These are phyloP conservation scores for Dolichomitus sp. DNA, from an alignment of 2,888 invertebrate species.

Conservation along the genomic window DNA sequence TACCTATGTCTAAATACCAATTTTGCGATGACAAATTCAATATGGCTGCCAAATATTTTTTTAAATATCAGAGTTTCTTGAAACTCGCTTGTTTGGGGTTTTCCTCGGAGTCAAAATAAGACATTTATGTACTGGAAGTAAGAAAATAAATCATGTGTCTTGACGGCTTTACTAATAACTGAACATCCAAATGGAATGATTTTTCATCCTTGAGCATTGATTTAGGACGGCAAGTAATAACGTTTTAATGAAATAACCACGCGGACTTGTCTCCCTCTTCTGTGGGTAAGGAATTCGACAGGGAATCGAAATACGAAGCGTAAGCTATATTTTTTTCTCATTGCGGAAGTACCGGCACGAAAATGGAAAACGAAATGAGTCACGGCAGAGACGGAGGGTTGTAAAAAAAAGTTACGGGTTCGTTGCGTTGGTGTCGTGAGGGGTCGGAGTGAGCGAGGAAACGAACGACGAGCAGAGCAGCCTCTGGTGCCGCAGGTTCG, in stretches of 20 bases:
- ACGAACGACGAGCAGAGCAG: constrained; percentile 16
- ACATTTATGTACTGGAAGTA: too few relatives aligned
- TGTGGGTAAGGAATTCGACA: background rate
- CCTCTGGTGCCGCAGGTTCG: constrained; percentile 32
- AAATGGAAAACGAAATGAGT: constrained; percentile 35
- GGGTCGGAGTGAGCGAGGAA: constrained; percentile 24
- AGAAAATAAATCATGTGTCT: too few relatives aligned
- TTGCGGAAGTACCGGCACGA: constrained; percentile 3
- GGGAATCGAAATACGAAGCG: background rate
- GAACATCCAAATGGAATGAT: too few relatives aligned
- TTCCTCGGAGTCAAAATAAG: too few relatives aligned
- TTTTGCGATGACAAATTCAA: too few relatives aligned
- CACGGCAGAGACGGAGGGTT: constrained; percentile 30
- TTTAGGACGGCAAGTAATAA: background rate
- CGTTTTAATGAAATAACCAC: background rate
- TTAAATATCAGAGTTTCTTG: too few relatives aligned
- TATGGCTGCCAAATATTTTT: too few relatives aligned
- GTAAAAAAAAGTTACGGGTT: constrained; percentile 25
- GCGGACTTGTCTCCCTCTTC: background rate
- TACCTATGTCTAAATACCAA: too few relatives aligned
- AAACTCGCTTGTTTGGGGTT: too few relatives aligned
- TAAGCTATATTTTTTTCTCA: background rate
- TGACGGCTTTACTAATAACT: too few relatives aligned
- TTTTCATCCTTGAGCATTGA: too few relatives aligned
- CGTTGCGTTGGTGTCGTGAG: constrained; percentile 46